phyloP scores from a whole-genome alignment of 2,888 invertebrate genomes.

The Gastracanthus pulcherrimus region DNA sequence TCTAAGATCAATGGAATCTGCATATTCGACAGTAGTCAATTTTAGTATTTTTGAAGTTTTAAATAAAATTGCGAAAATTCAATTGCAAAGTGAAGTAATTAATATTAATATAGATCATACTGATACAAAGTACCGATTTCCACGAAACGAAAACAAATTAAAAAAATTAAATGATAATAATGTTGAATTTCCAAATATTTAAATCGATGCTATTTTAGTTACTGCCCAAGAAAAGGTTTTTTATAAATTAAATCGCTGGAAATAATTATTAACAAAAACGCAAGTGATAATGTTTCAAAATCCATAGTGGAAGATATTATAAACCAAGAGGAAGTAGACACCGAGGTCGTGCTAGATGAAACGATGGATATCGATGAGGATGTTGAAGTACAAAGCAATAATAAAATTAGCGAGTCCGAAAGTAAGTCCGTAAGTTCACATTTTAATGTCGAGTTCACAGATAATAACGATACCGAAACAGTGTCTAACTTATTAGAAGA shows the following conservation, averaged over 20 bases:
- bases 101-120: not conserved
- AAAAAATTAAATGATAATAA: not conserved
- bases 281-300: not conserved
- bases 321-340: not conserved
- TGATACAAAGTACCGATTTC: not conserved
- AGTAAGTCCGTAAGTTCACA: not conserved
- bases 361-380: not conserved
- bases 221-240: not conserved
- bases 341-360: not conserved
- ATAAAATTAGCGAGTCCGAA: not conserved
- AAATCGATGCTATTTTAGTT: not conserved
- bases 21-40: not conserved
- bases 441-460: no score
- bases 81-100: conserved; percentile 27
- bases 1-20: conserved; percentile 49
- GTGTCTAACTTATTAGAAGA: not conserved
- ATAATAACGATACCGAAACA: not conserved
- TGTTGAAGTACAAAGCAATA: not conserved
- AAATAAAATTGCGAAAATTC: conserved; percentile 38
- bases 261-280: not conserved
- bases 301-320: not conserved
- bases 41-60: conserved; percentile 32
- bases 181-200: not conserved
- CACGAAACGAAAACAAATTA: not conserved
- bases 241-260: not conserved